phyloP scores from a whole-genome alignment of 2,113 vertebrate species.

The Percopsis transmontana region DNA sequence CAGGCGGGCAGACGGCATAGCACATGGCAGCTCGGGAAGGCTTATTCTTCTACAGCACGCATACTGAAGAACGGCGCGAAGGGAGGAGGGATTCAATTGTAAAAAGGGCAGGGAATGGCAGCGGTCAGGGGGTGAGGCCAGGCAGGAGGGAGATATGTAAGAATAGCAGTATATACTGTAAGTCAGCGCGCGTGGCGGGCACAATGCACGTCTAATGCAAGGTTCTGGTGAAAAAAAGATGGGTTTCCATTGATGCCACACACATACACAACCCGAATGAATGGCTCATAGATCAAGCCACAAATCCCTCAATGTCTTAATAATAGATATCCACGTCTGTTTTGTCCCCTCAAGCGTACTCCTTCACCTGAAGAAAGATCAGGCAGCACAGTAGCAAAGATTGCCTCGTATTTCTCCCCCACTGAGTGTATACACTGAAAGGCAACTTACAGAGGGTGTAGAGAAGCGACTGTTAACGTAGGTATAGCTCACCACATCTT shows the following conservation, averaged over 20 bases:
- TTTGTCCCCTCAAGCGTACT: conserved; percentile 11
- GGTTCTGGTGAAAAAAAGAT: too few species aligned
- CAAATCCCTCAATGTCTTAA: conserved; percentile 34
- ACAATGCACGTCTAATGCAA: too few species aligned
- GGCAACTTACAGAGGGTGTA: background rate
- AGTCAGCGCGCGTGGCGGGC: too few species aligned
- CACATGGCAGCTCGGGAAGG: conserved; percentile 60
- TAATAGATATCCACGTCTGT: conserved; percentile 16
- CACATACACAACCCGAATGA: background rate
- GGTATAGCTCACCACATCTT: too few species aligned
- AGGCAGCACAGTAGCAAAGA: conserved; percentile 18
- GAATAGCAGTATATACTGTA: too few species aligned
- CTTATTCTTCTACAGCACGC: conserved; percentile 62
- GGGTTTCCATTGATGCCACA: background rate
- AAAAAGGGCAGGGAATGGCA: conserved; percentile 33
- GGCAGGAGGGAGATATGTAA: conserved; percentile 15
- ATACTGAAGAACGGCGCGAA: conserved; percentile 32
- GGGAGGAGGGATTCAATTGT: conserved; percentile 47
- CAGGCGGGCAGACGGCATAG: conserved; percentile 55
- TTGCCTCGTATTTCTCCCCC: background rate
- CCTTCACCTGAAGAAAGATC: conserved; percentile 22
- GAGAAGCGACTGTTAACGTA: conserved; percentile 3
- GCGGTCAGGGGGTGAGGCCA: conserved; percentile 27
- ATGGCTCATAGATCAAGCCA: conserved; percentile 9
- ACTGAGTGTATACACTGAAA: background rate